These are phyloP conservation scores for Odontomachus brunneus DNA, from an alignment of 1,140 invertebrate species.

Conservation along the genomic window DNA sequence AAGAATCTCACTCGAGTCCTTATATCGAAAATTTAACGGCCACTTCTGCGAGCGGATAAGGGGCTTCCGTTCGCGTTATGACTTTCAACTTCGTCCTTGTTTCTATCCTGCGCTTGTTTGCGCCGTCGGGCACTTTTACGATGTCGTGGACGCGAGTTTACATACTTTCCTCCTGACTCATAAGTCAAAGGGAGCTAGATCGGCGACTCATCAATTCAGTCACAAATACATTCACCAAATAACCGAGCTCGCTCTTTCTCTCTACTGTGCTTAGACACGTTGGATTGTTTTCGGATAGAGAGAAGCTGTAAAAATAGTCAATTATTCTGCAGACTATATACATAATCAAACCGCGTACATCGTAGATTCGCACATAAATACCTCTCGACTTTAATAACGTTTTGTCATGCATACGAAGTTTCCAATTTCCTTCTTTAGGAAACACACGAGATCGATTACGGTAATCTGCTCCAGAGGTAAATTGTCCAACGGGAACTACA, in stretches of 20 bases:
- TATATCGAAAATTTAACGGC: slow-evolving; percentile 47
- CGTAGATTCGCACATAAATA: neutral
- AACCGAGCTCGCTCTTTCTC: too few relatives aligned
- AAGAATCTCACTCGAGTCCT: slow-evolving; percentile 43
- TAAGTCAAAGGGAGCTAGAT: neutral
- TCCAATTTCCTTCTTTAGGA: too few relatives aligned
- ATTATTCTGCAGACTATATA: neutral
- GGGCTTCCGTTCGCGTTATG: slow-evolving; percentile 34
- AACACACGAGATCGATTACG: too few relatives aligned
- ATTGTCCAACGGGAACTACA: too few relatives aligned
- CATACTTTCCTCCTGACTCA: neutral
- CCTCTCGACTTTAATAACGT: neutral
- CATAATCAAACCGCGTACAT: neutral
- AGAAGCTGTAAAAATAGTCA: neutral
- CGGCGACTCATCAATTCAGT: neutral
- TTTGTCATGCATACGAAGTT: neutral
- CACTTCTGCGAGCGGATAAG: slow-evolving; percentile 24
- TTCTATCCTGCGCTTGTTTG: neutral
- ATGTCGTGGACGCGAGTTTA: slow-evolving; percentile 11
- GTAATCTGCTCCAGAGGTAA: too few relatives aligned
- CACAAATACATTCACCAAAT: neutral
- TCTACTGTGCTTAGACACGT: neutral
- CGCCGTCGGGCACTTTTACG: slow-evolving; percentile 24
- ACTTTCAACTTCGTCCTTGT: slow-evolving; percentile 27
- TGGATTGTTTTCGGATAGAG: too few relatives aligned